Evolutionary conservation across 2,113 vertebrate genomes (phyloP).

Genomic region (Hystrix cristata): DNA sequence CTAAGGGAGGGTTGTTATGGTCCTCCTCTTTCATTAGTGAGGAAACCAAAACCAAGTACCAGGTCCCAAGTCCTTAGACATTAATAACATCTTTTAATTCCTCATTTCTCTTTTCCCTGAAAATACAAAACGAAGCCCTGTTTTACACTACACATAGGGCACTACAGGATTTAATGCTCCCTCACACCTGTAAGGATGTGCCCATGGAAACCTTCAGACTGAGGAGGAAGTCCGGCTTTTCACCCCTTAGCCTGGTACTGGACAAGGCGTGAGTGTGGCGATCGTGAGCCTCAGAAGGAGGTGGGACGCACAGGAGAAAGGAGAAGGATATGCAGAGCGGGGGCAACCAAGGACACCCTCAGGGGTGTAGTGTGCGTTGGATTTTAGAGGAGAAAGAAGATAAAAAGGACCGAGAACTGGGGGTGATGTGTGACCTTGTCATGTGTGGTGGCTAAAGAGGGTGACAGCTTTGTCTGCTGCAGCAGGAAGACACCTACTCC

Average conservation of each 20-base stretch:
- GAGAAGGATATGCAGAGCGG: too few species aligned
- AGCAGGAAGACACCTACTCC: not conserved
- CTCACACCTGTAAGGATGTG: accelerated
- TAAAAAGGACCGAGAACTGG: accelerated
- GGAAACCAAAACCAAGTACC: not conserved
- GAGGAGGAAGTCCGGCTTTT: not conserved
- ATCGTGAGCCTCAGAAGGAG: not conserved
- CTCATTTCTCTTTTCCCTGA: not conserved
- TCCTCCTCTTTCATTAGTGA: too few species aligned
- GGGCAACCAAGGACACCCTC: not conserved
- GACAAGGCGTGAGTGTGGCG: not conserved
- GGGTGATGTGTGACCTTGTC: not conserved
- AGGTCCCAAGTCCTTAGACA: not conserved
- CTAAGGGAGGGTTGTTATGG: too few species aligned
- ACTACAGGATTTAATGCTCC: not conserved
- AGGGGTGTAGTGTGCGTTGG: too few species aligned
- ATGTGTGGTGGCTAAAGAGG: too few species aligned
- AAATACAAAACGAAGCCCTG: not conserved
- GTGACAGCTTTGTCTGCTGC: accelerated
- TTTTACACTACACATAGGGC: not conserved
- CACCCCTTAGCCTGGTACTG: accelerated
- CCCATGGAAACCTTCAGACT: too few species aligned
- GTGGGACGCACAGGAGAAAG: too few species aligned
- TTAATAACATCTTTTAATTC: not conserved
- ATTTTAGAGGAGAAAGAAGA: too few species aligned